Evolutionary conservation across 2,888 invertebrate species (phyloP), one percentile per base, ranked within the genome.

Genomic region (Malthinus flaveolus): DNA sequence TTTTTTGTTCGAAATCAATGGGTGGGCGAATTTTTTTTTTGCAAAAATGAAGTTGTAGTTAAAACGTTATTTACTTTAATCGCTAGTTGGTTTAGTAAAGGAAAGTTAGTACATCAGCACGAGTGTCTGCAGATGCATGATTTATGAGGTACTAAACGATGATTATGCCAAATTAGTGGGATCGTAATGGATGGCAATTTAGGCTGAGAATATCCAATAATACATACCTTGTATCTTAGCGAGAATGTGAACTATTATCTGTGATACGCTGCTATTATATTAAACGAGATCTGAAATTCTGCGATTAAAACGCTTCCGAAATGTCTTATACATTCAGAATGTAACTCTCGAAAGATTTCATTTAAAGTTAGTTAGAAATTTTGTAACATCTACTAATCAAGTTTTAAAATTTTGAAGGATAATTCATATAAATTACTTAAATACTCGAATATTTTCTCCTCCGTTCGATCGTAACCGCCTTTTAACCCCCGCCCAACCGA

Each of bases 121-220:
- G 68, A 66, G 70, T 70, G 71, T 73, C 69, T 68, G 65, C 60
- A 58, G 63, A 68, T 75, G 71, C 70, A 73, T 75, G 71, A 75
- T 74, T 74, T 70, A 75, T 72, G 69, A 69, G 74, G 68, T 73
- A 75, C 75, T 75, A 74, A 75, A 75, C 71, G 75, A 70, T 72
- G 73, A 75, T 76, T 75, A 76, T 70, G 69, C 71, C 70, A 73
- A 75, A 76, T 75, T 74, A 75, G 71, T 70, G 71, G 70, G 70
- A 67, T 70, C 66, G 67, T 73, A 73, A 73, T 73, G 68, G 72
- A 67, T 68, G 62, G 70, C 67, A 71, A 70, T 72, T 72, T 70
- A 68, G 67, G 64, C 67, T 60, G 65, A 65, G 69, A 67, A 68
- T 67, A 67, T 69, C 69, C 68, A 67, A 68, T 68, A 64, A 61